Evolutionary conservation across 2,888 invertebrate genomes (phyloP), one percentile per base, ranked within the genome.

Genomic region (Cyclophora punctaria): DNA sequence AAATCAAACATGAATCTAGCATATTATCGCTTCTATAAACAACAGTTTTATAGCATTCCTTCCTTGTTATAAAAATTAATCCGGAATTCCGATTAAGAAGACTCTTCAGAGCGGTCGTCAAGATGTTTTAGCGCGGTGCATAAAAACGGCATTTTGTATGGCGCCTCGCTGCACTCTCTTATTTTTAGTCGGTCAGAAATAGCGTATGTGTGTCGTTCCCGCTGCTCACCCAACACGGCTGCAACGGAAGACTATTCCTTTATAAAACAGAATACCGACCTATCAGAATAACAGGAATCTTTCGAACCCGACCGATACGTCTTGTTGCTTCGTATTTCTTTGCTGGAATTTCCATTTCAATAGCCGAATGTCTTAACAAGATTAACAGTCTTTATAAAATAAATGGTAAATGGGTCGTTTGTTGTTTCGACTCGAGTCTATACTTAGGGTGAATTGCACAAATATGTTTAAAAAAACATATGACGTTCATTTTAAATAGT

Each of bases 111-210:
- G 34, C 51, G 59, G 54, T 55, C 62, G 60, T 56, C 65, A 59
- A 63, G 34, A 63, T 69, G 70, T 71, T 76, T 78, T 71, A 73
- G 74, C 76, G 69, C 63, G 73, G 63, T 78, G 79, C 75, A 78
- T 79, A 85, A 85, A 85, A 85, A 85, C 70, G 79, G 79, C 80
- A 80, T 71, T 73, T 63, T 63, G 52, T 51, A 48, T 58, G 63
- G 64, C 64, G 65, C 65, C 65, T 57, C 59, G 59, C 52, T 66
- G 73, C 68, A 73, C 71, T 68, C 71, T 66, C 68, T 63, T 84
- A 83, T 83, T 83, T 83, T 81, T 83, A 83, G 80, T 66, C 42
- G 64, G 63, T 67, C 78, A 61, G 62, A 77, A 85, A 84, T 83
- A 84, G 73, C 64, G 59, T 60, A 75, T 75, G 65, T 77, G 72